Conservation (phyloP, 2,888 invertebrate species). For the Amaurobius ferox region DNA sequence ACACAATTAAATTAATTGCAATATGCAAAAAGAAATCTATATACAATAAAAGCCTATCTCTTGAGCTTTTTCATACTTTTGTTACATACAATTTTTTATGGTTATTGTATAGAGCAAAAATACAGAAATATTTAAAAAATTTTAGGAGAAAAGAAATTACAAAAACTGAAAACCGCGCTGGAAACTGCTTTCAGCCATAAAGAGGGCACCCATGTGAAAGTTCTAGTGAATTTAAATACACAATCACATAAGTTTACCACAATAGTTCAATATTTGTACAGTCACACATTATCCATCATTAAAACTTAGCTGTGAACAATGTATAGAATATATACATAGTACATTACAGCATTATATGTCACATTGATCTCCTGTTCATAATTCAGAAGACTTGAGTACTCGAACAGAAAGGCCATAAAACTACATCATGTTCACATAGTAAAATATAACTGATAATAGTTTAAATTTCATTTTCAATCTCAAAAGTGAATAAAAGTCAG, state of each 20-base stretch:
- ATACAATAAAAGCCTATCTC: constrained; percentile 44
- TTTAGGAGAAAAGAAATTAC: not conserved
- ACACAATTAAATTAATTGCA: constrained; percentile 23
- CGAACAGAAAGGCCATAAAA: not conserved
- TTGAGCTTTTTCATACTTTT: constrained; percentile 40
- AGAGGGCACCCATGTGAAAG: constrained; percentile 1
- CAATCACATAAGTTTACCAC: not conserved
- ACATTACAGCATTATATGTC: not conserved
- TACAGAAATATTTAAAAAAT: not conserved
- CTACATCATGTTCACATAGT: not conserved
- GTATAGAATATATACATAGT: not conserved
- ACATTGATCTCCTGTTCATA: not conserved
- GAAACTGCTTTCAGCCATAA: not conserved
- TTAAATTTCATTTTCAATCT: not conserved
- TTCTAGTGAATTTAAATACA: not conserved
- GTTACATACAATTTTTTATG: not conserved
- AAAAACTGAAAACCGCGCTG: not conserved
- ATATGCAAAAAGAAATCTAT: constrained; percentile 41
- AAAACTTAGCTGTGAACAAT: not conserved
- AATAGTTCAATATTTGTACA: not conserved
- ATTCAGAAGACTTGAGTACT: not conserved
- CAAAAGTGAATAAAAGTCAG: not conserved
- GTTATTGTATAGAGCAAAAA: not conserved
- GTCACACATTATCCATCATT: not conserved
- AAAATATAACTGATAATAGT: not conserved